Conservation (phyloP, 1,140 invertebrate species). For the Goniozus legneri region DNA sequence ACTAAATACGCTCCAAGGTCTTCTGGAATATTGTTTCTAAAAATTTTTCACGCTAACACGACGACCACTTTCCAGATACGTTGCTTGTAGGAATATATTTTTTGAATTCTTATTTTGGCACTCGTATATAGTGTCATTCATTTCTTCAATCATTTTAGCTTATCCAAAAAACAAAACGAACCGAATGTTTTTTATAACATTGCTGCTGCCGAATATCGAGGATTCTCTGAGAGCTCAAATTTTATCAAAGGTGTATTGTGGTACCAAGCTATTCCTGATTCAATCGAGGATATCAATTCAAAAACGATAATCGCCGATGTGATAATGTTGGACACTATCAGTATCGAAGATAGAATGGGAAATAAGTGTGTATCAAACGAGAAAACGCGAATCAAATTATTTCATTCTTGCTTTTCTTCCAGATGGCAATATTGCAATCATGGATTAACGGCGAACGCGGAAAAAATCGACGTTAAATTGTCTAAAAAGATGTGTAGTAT, state of each 20-base stretch:
- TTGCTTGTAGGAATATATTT: constrained; percentile 42
- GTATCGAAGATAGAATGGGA: constrained; percentile 39
- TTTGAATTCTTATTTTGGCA: constrained; percentile 8
- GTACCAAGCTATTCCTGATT: constrained; percentile 22
- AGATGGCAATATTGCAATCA: constrained; percentile 34
- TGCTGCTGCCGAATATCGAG: constrained; percentile 31
- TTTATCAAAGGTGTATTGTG: constrained; percentile 28
- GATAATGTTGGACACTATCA: constrained; percentile 30
- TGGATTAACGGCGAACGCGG: no score
- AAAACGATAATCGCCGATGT: constrained; percentile 19
- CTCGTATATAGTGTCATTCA: constrained; percentile 1
- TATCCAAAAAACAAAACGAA: constrained; percentile 25
- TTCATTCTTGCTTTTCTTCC: constrained; percentile 1
- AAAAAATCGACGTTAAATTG: no score
- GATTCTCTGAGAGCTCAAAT: constrained; percentile 16
- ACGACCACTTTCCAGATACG: constrained; percentile 41
- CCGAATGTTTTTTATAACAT: constrained; percentile 33
- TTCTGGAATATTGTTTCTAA: constrained; percentile 43
- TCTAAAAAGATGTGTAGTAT: no score
- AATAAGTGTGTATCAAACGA: constrained; percentile 32
- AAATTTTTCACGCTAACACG: constrained; percentile 33
- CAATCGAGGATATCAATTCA: constrained; percentile 1
- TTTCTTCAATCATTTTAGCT: constrained; percentile 25
- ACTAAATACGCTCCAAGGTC: constrained; percentile 37
- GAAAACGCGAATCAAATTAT: background rate